These are phyloP conservation scores for Amphimedon queenslandica DNA, from an alignment of 37 sponge, comb jelly and placozoan genomes.

Conservation along the genomic window DNA sequence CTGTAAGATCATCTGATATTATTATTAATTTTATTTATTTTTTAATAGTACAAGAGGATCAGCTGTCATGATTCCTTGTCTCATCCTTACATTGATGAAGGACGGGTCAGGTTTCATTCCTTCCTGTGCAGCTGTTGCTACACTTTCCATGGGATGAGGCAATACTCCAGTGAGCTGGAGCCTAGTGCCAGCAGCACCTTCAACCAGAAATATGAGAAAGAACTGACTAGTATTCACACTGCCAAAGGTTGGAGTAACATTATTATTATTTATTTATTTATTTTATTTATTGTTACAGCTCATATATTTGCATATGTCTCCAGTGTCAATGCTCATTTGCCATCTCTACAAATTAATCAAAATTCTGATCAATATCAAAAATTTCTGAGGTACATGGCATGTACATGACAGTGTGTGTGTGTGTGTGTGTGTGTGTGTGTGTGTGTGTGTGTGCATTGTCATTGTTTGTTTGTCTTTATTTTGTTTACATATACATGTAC, in stretches of 20 bases:
- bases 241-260: constrained; percentile 27
- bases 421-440: background rate
- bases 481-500: background rate
- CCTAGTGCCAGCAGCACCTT: constrained; percentile 44
- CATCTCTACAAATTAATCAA: constrained; percentile 54
- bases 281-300: constrained; percentile 15
- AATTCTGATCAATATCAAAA: constrained; percentile 89
- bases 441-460: background rate
- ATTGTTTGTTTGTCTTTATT: background rate
- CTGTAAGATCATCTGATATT: constrained; percentile 40
- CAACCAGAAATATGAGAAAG: constrained; percentile 61
- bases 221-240: constrained; percentile 34
- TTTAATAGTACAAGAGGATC: constrained; percentile 46
- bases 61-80: constrained; percentile 65
- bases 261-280: background rate
- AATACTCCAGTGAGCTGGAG: constrained; percentile 55
- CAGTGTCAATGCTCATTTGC: constrained; percentile 23
- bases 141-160: constrained; percentile 8
- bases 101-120: constrained; percentile 67
- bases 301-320: constrained; percentile 46
- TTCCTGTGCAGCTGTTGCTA: constrained; percentile 75
- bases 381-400: constrained; percentile 79
- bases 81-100: constrained; percentile 86
- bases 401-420: background rate
- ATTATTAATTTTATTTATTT: background rate